Evolutionary conservation across 1,140 invertebrate genomes (phyloP), one percentile per base, ranked within the genome.

Genomic region (Danaus plexippus): DNA sequence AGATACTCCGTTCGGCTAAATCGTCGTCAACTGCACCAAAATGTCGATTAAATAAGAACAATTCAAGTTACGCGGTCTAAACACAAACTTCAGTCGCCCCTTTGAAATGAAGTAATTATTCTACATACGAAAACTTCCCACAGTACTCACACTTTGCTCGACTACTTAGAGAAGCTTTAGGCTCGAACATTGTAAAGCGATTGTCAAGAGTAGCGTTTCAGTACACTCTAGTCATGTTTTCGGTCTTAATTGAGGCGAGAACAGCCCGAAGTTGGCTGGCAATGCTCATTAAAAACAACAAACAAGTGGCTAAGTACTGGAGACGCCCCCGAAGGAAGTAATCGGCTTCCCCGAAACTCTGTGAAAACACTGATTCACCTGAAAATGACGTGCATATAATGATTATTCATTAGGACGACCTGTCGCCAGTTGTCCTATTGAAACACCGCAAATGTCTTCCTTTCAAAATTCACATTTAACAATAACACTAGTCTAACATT

Each of bases 231-330:
- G 75, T 73, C 74, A 76, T 80, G 80, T 82, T 81, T 75, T 75
- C 69, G 71, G 80, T 73, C 76, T 82, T 85, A 82, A 86, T 86
- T 86, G 80, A 83, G 74, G 72, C 73, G 69, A 73, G 67, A 76
- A 79, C 77, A 80, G 75, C 68, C 73, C 75, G 62, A 77, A 84
- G 68, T 83, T 81, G 79, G 77, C 71, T 79, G 74, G 70, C 75
- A 66, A 61, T 72, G 80, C 79, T 86, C 83, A 81, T 86, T 86
- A 86, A 80, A 74, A 78, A 80, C 79, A 82, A 81, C 82, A 80
- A 85, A 85, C 80, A 84, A 85, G 73, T 69, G 68, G 67, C 72
- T 84, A 82, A 84, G 82, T 80, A 84, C 77, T 64, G 66, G 62
- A 68, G 69, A 60, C 66, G 62, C 64, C 56, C 64, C 52, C 55